Evolutionary conservation across 2,113 vertebrate genomes (phyloP).

Genomic region (Erpornis zantholeuca): DNA sequence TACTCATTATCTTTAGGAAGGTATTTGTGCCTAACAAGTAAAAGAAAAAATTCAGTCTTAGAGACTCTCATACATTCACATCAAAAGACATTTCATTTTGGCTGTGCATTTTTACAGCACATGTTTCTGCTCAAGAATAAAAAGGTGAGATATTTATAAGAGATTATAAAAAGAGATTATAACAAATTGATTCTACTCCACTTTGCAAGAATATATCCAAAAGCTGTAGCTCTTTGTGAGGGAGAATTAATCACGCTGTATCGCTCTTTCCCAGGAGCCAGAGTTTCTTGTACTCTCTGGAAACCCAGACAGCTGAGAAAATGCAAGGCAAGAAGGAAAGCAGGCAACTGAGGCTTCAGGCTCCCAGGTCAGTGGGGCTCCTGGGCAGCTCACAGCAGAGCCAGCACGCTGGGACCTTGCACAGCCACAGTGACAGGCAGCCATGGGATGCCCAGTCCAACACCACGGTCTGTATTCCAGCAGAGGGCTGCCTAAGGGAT

Average conservation of each 20-base stretch:
- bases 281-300: not conserved
- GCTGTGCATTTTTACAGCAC: not conserved
- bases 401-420: not conserved
- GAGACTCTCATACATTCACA: not conserved
- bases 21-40: not conserved
- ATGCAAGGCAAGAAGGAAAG: not conserved
- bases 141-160: conserved; percentile 39
- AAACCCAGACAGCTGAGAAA: not conserved
- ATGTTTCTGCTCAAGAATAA: not conserved
- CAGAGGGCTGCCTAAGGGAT: not conserved
- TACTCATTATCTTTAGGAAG: not conserved
- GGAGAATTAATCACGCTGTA: not conserved
- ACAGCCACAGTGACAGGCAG: fast-evolving
- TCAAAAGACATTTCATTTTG: not conserved
- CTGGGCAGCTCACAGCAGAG: fast-evolving
- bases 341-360: not conserved
- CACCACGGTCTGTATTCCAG: fast-evolving
- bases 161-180: not conserved
- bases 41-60: not conserved
- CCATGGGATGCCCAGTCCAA: fast-evolving
- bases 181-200: conserved; percentile 3
- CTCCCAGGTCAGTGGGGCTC: fast-evolving
- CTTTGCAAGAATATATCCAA: not conserved
- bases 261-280: not conserved
- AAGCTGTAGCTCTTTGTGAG: conserved; percentile 9